These are phyloP conservation scores for Bungarus multicinctus DNA, from an alignment of 2,113 vertebrate species.

Conservation along the genomic window DNA sequence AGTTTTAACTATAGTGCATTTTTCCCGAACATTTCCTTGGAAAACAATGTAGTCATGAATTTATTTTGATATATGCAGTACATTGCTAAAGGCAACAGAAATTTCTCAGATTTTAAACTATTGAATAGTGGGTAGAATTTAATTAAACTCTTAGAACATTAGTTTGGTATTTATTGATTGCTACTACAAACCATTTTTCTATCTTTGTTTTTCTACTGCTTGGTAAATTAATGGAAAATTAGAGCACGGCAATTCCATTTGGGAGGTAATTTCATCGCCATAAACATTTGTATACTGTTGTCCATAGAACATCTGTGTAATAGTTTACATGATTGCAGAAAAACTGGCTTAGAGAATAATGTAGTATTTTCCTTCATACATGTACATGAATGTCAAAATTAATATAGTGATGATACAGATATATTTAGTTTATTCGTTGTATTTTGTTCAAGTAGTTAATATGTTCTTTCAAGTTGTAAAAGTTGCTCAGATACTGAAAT, in stretches of 20 bases:
- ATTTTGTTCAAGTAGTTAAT: background rate
- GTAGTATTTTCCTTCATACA: background rate
- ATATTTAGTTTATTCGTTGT: background rate
- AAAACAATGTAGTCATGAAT: background rate
- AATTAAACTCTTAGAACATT: background rate
- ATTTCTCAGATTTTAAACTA: background rate
- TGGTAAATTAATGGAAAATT: background rate
- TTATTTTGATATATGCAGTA: fast-evolving
- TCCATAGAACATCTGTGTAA: background rate
- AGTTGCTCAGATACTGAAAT: background rate
- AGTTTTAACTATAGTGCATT: background rate
- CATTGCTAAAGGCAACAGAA: background rate
- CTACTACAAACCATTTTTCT: background rate
- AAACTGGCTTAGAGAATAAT: background rate
- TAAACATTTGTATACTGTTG: background rate
- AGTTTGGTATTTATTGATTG: background rate
- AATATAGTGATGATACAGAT: background rate
- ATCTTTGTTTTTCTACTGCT: background rate
- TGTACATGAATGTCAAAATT: background rate
- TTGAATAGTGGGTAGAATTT: background rate
- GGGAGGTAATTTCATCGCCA: background rate
- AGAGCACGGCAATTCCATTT: background rate
- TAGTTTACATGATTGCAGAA: background rate
- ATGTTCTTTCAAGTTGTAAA: background rate
- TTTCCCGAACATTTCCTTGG: background rate